Conservation (phyloP, 1,140 invertebrate species). For the Drosophila arizonae region DNA sequence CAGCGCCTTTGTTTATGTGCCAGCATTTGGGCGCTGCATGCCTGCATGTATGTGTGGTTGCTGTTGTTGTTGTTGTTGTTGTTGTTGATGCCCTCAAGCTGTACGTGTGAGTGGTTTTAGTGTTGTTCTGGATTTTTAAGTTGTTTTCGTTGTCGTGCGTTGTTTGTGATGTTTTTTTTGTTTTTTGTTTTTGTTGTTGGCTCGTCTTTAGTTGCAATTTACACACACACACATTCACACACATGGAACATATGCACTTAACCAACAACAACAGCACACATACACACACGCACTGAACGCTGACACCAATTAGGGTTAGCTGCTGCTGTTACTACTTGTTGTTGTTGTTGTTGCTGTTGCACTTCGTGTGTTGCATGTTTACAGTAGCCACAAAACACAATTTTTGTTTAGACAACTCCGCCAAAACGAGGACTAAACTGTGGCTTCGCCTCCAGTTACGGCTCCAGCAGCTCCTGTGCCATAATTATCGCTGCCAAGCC, state of each 20-base stretch:
- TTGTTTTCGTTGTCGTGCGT: constrained; percentile 78
- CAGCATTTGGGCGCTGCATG: constrained; percentile 61
- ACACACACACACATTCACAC: constrained; percentile 38
- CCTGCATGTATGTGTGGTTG: constrained; percentile 24
- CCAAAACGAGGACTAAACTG: constrained; percentile 29
- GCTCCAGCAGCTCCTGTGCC: constrained; percentile 24
- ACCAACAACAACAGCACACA: constrained; percentile 19
- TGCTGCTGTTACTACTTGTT: constrained; percentile 1
- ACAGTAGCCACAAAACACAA: constrained; percentile 78
- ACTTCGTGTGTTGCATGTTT: constrained; percentile 75
- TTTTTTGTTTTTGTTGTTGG: constrained; percentile 5
- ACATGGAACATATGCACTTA: constrained; percentile 48
- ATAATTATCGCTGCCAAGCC: constrained; percentile 59
- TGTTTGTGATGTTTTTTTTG: constrained; percentile 66
- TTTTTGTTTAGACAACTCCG: constrained; percentile 74
- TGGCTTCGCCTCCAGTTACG: constrained; percentile 4
- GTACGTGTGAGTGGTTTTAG: constrained; percentile 76
- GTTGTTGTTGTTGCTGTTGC: constrained; percentile 36
- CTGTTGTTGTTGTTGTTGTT: constrained; percentile 36
- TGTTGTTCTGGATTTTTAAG: constrained; percentile 81
- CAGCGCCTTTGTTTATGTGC: constrained; percentile 74
- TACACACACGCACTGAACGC: constrained; percentile 52
- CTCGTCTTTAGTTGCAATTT: constrained; percentile 72
- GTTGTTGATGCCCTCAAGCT: constrained; percentile 57
- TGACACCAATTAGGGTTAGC: constrained; percentile 76